Conservation (phyloP, 2,888 invertebrate species). For the Embidobia sp. region DNA sequence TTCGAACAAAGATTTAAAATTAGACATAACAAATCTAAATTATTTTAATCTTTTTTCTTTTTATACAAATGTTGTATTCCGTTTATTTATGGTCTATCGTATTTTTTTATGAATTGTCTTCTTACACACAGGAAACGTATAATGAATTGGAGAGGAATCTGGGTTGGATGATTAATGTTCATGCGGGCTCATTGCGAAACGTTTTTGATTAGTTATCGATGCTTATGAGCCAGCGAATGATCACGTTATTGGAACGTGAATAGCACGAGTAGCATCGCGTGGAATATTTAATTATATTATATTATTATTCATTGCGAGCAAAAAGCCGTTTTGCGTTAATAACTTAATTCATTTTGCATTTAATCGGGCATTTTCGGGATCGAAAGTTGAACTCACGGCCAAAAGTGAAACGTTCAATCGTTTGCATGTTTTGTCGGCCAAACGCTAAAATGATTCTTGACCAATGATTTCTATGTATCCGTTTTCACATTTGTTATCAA, state of each 20-base stretch:
- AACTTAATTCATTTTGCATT: conserved; percentile 22
- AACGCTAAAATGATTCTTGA: too few relatives aligned
- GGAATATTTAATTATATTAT: conserved; percentile 28
- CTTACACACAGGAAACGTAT: not conserved
- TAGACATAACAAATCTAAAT: too few relatives aligned
- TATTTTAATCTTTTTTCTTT: too few relatives aligned
- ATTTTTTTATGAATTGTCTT: too few relatives aligned
- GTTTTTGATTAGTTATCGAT: conserved; percentile 24
- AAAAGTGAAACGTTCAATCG: conserved; percentile 15
- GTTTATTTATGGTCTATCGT: too few relatives aligned
- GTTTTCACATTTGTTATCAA: too few relatives aligned
- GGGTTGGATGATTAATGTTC: not conserved
- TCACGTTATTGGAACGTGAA: conserved; percentile 44
- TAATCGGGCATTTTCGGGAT: conserved; percentile 7
- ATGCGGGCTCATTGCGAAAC: not conserved
- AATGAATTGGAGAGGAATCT: conserved; percentile 12
- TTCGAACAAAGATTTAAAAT: too few relatives aligned
- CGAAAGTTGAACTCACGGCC: conserved; percentile 14
- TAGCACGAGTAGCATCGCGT: conserved; percentile 13
- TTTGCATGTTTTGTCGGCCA: too few relatives aligned
- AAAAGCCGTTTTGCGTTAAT: conserved; percentile 45
- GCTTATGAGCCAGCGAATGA: conserved; percentile 25
- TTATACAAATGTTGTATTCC: too few relatives aligned
- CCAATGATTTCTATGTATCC: too few relatives aligned
- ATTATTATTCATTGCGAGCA: conserved; percentile 30